Base-by-base conservation (phyloP, 1,140 invertebrate genomes). In the Drosophila simulans region DNA sequence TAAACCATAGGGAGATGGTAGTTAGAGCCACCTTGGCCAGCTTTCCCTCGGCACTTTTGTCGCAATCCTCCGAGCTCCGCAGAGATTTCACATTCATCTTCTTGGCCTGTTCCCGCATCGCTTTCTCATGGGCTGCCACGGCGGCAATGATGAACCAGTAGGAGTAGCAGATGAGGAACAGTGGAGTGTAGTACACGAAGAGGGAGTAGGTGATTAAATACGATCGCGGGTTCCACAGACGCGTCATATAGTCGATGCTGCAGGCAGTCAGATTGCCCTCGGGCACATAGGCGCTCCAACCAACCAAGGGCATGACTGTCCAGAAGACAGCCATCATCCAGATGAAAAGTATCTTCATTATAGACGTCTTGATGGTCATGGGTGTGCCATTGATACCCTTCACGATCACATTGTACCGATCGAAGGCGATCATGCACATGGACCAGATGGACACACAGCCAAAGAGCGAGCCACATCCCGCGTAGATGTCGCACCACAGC, bases 331-430 rank as follows among this genome's bases (percentile, higher is more conserved):
- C 94, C 92, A 95, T 95, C 0, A 93, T 31, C 96, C 96, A 97
- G 39, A 96, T 95, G 8, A 94, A 93, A 0, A 96, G 75, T n/a
- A 97, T 95, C 80, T 95, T 94, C 13, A 95, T 80, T 34, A 96
- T 92, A 15, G 95, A 94, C 65, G 94, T 94, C 56, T 94, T 95
- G 73, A 95, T 94, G 17, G 95, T 96, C 92, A 96, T 92, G 7
- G 95, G 95, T 31, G 94, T 94, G 3, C 94, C 95, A 11, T 95
- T 93, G 55, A 96, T 94, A 64, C 95, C 94, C 84, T 96, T 96
- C 3, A 97, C 96, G 82, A 98, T 97, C 51, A 97, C 97, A 82
- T 97, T 96, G 93, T 97, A 97, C 65, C 97, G 94, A 91, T 98
- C 97, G 54, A 97, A 94, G 52, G 97, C 95, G 59, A 98, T 97